Conservation (phyloP, 2,113 vertebrate species). For the Corvus cornix region DNA sequence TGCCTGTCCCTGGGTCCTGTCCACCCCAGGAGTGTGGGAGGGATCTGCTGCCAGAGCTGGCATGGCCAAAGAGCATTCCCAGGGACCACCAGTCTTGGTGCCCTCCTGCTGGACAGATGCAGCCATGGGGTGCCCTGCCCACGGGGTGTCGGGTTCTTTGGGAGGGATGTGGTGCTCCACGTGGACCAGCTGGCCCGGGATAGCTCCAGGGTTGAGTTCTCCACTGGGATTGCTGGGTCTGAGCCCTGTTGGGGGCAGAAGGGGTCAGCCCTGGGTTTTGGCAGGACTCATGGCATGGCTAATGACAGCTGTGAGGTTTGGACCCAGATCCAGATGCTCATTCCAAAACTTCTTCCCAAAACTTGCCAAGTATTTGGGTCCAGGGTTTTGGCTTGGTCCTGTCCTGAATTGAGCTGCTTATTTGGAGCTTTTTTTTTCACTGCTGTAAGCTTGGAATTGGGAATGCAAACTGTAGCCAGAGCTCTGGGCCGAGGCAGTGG, state of each 20-base stretch:
- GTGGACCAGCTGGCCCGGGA: accelerated
- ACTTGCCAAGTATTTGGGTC: not conserved
- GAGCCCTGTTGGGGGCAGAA: not conserved
- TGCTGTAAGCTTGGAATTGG: not conserved
- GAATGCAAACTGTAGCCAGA: not conserved
- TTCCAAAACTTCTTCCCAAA: not conserved
- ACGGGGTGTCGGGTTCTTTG: not conserved
- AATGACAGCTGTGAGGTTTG: not conserved
- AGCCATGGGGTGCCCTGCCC: not conserved
- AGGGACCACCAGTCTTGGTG: not conserved
- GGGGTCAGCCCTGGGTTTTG: not conserved
- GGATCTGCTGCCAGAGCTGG: not conserved
- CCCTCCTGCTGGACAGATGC: not conserved
- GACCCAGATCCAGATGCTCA: not conserved
- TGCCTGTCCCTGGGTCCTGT: not conserved
- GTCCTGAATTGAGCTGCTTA: not conserved
- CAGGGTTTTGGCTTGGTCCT: not conserved
- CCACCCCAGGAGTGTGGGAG: not conserved
- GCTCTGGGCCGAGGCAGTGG: not conserved
- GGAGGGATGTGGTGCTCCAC: not conserved
- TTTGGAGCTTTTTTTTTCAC: not conserved
- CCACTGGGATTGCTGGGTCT: not conserved
- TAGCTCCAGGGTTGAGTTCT: not conserved
- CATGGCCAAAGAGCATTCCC: not conserved
- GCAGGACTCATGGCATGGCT: accelerated